These are phyloP conservation scores for Ceratotherium simum DNA, from an alignment of 2,113 vertebrate genomes.

Conservation along the genomic window DNA sequence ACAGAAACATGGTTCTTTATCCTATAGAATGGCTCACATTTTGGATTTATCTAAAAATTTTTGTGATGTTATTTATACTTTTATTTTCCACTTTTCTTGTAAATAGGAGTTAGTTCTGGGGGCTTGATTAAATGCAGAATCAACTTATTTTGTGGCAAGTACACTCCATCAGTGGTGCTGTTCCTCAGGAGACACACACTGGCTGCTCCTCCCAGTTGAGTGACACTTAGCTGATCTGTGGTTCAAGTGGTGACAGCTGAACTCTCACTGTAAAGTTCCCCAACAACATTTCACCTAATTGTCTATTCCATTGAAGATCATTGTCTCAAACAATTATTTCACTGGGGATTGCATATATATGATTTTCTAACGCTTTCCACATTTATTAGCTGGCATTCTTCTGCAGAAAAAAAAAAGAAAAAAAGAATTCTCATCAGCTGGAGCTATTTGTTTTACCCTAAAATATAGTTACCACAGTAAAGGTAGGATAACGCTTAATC, in stretches of 20 bases:
- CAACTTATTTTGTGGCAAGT: background rate
- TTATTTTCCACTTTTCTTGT: background rate
- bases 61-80: background rate
- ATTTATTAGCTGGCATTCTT: background rate
- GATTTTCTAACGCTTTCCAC: background rate
- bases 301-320: background rate
- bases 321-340: background rate
- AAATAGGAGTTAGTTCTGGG: background rate
- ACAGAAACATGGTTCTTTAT: background rate
- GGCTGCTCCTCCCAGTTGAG: no score
- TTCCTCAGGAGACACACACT: background rate
- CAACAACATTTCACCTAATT: background rate
- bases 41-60: background rate
- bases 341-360: background rate
- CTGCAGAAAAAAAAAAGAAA: background rate
- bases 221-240: no score
- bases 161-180: fast-evolving
- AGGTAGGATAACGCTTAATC: background rate
- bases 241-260: background rate
- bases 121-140: background rate
- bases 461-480: background rate
- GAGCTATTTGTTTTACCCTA: background rate
- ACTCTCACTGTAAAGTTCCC: background rate
- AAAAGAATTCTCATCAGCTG: background rate
- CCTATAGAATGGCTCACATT: background rate